Evolutionary conservation across 2,888 invertebrate species (phyloP), one percentile per base, ranked within the genome.

Genomic region (Alsophila aescularia): DNA sequence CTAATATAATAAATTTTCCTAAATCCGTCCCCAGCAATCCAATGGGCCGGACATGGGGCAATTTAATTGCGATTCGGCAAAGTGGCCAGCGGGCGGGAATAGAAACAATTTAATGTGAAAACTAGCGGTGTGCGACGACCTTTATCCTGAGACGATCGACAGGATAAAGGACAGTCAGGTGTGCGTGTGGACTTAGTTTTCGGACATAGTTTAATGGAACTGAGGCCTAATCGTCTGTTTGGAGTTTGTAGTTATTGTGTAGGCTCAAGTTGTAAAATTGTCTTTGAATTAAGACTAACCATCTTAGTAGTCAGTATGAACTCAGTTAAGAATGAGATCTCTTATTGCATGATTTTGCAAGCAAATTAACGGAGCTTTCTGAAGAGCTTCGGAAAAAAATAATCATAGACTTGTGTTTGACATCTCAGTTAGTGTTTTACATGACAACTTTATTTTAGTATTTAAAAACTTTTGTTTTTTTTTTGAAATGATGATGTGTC

Each of bases 1-100:
- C n/a, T n/a, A n/a, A n/a, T n/a, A n/a, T n/a, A n/a, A n/a, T n/a
- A n/a, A n/a, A n/a, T n/a, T n/a, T n/a, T n/a, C 21, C 66, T 35
- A 2, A 75, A 47, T 83, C 50, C 79, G 58, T 27, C 72, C 71
- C 79, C 73, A 73, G 2, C 40, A 55, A 56, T 62, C 73, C 79
- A 78, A 84, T 82, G 80, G 83, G 77, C 76, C 69, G 75, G 74
- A 76, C 77, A 73, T 73, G 74, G 66, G 71, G 69, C 75, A 81
- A 81, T 84, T 81, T 83, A 85, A 86, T 85, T 81, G 85, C 79
- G 73, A 75, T 82, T 75, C 78, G 75, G 73, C 77, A 77, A 77
- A 81, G 74, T 75, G 79, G 69, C 69, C 77, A 68, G 66, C 61
- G 70, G 67, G 64, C 70, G 60, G 69, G 72, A 69, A 67, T 60